Conservation (phyloP, 2,113 vertebrate species). For the Cyphomyrus discorhynchus region DNA sequence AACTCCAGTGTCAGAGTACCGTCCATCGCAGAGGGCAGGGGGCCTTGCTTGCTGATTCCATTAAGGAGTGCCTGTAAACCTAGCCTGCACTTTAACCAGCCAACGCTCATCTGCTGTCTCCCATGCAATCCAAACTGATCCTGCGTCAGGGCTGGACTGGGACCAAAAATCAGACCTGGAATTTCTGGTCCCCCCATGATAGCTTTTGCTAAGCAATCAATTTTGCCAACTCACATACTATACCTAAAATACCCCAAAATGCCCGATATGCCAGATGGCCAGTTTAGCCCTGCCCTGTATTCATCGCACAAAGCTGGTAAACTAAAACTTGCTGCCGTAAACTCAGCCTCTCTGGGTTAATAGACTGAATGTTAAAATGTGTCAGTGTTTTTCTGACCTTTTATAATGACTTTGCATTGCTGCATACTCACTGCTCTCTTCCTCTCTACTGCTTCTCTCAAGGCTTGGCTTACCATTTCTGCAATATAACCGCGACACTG, state of each 20-base stretch:
- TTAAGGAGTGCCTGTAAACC: neutral
- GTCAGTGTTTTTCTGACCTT: neutral
- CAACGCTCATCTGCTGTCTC: neutral
- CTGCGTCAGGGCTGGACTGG: neutral
- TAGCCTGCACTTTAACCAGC: neutral
- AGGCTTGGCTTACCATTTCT: slow-evolving; percentile 64
- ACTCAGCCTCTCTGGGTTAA: neutral
- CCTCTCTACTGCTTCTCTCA: slow-evolving; percentile 29
- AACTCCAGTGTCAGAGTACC: neutral
- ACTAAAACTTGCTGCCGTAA: neutral
- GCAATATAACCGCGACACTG: slow-evolving; percentile 46
- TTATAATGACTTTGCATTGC: neutral
- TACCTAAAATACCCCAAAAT: neutral
- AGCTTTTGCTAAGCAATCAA: neutral
- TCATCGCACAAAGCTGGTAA: neutral
- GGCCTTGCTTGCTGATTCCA: neutral
- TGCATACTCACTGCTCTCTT: slow-evolving; percentile 37
- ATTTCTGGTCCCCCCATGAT: neutral
- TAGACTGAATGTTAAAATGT: neutral
- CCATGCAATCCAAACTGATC: neutral
- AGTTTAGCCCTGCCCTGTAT: neutral
- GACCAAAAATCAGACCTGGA: neutral
- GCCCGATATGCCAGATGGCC: neutral
- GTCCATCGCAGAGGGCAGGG: neutral
- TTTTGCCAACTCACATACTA: neutral